A percentile compares a stretch with the other conserved stretches of the same genome.
These are phyloP conservation scores for Oryctes rhinoceros DNA, from an alignment of 1,140 invertebrate genomes.

Conservation along the genomic window DNA sequence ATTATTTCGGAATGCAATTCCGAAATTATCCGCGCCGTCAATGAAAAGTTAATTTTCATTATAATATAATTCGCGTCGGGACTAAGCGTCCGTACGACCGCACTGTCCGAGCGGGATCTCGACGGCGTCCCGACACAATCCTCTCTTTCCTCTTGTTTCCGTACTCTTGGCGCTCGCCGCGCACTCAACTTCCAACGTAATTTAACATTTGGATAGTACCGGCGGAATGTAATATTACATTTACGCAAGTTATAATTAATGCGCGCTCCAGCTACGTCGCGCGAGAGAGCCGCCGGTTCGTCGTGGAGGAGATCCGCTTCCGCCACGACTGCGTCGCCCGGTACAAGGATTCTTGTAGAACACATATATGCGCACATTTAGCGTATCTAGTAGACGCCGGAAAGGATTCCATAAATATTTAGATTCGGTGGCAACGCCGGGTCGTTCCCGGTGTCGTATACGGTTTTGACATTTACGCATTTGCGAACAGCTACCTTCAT, in stretches of 20 bases:
- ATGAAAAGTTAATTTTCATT: slow-evolving; percentile 56
- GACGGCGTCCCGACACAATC: neutral
- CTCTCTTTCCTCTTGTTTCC: neutral
- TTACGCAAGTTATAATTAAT: slow-evolving; percentile 53
- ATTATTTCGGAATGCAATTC: slow-evolving; percentile 47
- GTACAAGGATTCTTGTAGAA: neutral
- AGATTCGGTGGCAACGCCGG: neutral
- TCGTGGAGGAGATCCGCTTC: neutral
- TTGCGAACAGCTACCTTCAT: neutral
- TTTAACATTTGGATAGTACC: slow-evolving; percentile 54
- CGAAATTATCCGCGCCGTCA: slow-evolving; percentile 50
- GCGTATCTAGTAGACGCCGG: neutral
- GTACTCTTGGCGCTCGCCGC: slow-evolving; percentile 42
- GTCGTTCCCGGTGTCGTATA: neutral
- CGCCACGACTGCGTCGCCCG: neutral
- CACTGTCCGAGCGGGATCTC: neutral
- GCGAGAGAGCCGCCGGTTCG: neutral
- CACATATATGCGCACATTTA: neutral
- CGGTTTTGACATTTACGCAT: slow-evolving; percentile 4
- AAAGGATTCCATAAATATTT: neutral
- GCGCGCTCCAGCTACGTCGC: slow-evolving; percentile 19
- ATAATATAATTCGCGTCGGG: slow-evolving; percentile 51
- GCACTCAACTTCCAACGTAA: slow-evolving; percentile 53
- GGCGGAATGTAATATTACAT: slow-evolving; percentile 56
- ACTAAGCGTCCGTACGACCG: slow-evolving; percentile 31